Evolutionary conservation across 2,113 vertebrate species (phyloP).

Genomic region (Aspidoscelis tigris): DNA sequence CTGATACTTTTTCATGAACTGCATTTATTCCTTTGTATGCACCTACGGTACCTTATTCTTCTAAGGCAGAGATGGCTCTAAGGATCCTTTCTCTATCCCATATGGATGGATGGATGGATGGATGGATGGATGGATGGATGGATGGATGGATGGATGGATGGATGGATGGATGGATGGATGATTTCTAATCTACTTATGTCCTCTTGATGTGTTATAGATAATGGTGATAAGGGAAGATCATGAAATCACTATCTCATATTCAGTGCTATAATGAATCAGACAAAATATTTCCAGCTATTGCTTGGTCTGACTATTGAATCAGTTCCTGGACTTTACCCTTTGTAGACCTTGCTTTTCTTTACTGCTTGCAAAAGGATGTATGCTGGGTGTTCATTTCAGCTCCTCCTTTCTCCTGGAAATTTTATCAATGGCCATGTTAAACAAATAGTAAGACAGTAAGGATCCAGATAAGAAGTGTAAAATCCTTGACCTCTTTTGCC

Average conservation of each 20-base stretch:
- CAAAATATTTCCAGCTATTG: not conserved
- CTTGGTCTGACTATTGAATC: conserved; percentile 15
- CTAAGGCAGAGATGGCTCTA: not conserved
- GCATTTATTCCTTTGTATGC: not conserved
- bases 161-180: not conserved
- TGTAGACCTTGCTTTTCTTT: not conserved
- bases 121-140: no score
- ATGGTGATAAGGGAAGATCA: conserved; percentile 14
- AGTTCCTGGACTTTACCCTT: conserved; percentile 28
- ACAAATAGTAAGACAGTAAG: conserved; percentile 26
- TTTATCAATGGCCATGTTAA: conserved; percentile 6
- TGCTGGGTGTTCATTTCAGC: not conserved
- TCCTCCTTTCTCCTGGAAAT: not conserved
- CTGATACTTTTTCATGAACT: no score
- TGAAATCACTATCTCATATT: not conserved
- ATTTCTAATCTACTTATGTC: not conserved
- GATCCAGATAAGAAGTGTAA: conserved; percentile 19
- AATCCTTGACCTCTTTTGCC: conserved; percentile 11
- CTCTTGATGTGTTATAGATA: not conserved
- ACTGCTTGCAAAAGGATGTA: not conserved
- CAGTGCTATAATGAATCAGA: conserved; percentile 6
- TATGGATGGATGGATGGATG: no score
- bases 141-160: not conserved
- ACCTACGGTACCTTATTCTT: not conserved
- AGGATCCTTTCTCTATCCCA: no score